These are phyloP conservation scores for Lagorchestes hirsutus DNA, from an alignment of 2,797 vertebrate species.

Conservation along the genomic window DNA sequence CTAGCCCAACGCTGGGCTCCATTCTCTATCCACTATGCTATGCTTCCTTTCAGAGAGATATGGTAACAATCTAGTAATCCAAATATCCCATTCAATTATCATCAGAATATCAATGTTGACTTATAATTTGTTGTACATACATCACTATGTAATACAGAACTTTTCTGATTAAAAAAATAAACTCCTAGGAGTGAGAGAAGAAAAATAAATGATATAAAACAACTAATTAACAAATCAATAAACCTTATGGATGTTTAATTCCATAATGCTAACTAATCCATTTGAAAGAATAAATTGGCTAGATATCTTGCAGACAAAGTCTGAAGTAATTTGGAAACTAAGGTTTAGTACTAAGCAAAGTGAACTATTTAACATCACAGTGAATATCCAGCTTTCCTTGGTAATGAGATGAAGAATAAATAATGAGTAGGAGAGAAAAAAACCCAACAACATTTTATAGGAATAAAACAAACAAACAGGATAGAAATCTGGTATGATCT, in stretches of 20 bases:
- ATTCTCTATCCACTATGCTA: background rate
- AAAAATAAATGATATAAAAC: conserved; percentile 6
- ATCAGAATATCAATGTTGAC: background rate
- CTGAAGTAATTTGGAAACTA: background rate
- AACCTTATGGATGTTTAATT: background rate
- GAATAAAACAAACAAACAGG: background rate
- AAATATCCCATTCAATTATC: conserved; percentile 3
- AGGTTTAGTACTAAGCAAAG: background rate
- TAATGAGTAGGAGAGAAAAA: background rate
- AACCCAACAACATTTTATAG: background rate
- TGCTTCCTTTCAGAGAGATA: background rate
- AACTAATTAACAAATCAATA: background rate
- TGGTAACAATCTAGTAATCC: background rate
- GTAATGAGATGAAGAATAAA: background rate
- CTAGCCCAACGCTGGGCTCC: background rate
- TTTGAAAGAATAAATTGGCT: background rate
- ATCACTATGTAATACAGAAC: conserved; percentile 14
- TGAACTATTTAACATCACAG: background rate
- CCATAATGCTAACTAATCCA: background rate
- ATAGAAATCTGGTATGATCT: background rate
- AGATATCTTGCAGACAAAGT: background rate
- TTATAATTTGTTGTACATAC: background rate
- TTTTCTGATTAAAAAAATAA: conserved; percentile 9
- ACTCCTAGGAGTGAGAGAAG: background rate
- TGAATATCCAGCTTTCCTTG: background rate